Conservation (phyloP, 1,140 invertebrate genomes). For the Nasonia longicornis region DNA sequence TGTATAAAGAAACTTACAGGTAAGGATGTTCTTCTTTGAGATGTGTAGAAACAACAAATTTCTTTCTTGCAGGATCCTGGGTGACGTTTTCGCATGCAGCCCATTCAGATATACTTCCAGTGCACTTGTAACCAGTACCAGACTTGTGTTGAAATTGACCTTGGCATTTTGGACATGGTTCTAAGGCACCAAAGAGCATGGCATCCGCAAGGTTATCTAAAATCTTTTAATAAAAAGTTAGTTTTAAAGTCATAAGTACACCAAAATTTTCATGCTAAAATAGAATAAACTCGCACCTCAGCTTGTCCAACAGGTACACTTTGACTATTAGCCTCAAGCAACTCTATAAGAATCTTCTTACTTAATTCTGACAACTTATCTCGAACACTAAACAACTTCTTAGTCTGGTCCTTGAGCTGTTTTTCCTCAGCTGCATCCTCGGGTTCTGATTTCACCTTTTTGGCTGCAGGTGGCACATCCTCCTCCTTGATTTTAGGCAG, state of each 20-base stretch:
- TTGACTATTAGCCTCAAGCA: constrained; percentile 83
- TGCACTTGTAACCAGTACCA: constrained; percentile 82
- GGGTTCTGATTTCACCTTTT: constrained; percentile 78
- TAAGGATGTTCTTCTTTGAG: constrained; percentile 74
- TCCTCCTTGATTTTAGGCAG: constrained; percentile 77
- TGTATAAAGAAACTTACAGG: constrained; percentile 67
- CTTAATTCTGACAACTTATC: constrained; percentile 68
- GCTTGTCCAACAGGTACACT: constrained; percentile 72
- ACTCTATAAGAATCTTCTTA: constrained; percentile 63
- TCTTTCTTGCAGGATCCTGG: constrained; percentile 79
- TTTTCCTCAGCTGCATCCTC: constrained; percentile 71
- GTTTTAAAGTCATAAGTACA: constrained; percentile 11
- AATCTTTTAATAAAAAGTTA: constrained; percentile 71
- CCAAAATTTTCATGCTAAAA: constrained; percentile 13
- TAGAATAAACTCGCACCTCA: constrained; percentile 24
- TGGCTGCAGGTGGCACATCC: constrained; percentile 70
- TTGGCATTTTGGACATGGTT: constrained; percentile 85
- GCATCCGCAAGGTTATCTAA: constrained; percentile 84
- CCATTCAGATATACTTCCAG: constrained; percentile 90
- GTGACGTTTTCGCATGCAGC: constrained; percentile 85
- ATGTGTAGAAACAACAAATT: constrained; percentile 80
- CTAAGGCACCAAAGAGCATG: constrained; percentile 88
- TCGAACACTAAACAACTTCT: constrained; percentile 80
- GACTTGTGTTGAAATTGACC: constrained; percentile 81
- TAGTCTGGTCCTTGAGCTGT: constrained; percentile 81